These are phyloP conservation scores for Oscheius sp. DNA, from an alignment of 2,888 invertebrate species.

Conservation along the genomic window DNA sequence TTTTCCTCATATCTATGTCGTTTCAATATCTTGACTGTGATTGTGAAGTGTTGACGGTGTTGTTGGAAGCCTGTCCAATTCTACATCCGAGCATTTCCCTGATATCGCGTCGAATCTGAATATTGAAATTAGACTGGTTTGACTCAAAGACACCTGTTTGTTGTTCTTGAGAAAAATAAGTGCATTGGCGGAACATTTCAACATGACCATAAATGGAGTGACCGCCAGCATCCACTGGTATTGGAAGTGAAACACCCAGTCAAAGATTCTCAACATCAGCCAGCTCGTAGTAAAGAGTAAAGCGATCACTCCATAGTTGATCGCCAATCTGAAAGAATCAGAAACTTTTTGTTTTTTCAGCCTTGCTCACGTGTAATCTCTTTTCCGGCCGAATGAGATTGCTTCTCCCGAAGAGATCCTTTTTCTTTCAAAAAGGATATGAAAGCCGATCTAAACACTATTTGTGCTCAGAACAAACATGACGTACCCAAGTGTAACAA, in stretches of 20 bases:
- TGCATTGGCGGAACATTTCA: constrained; percentile 27
- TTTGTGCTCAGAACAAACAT: not conserved
- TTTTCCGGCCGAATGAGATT: not conserved
- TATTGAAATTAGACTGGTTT: not conserved
- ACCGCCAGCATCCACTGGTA: constrained; percentile 27
- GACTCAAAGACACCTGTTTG: not conserved
- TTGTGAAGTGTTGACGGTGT: no score
- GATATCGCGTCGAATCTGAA: constrained; percentile 28
- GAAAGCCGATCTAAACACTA: constrained; percentile 3
- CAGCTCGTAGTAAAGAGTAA: constrained; percentile 11
- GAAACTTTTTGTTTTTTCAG: not conserved
- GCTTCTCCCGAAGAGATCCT: not conserved
- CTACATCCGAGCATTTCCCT: not conserved
- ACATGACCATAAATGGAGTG: constrained; percentile 8
- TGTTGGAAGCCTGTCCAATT: no score
- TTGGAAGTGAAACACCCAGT: constrained; percentile 5
- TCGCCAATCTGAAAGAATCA: constrained; percentile 14
- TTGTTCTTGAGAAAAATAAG: constrained; percentile 24
- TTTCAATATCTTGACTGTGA: no score
- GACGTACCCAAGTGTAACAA: constrained; percentile 18
- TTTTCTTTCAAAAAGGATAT: constrained; percentile 8
- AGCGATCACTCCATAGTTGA: constrained; percentile 19
- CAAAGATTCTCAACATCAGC: constrained; percentile 17
- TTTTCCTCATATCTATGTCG: no score
- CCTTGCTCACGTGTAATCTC: constrained; percentile 18